Base-by-base conservation (phyloP, 2,797 vertebrate genomes). In the Scleropages formosus region DNA sequence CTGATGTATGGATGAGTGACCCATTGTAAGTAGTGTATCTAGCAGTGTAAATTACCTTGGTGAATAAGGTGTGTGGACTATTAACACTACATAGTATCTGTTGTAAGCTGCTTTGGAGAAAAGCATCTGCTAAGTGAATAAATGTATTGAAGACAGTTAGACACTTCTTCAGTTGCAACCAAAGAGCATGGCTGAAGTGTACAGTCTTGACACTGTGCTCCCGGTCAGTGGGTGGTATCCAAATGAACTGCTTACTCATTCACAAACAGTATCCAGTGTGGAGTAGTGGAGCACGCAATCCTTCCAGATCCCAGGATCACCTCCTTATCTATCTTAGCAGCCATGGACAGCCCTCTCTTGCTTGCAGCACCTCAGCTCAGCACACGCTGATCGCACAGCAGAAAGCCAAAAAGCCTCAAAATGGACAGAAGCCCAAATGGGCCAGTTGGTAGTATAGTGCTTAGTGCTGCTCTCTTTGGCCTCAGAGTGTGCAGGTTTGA, bases 171-270 rank as follows among this genome's bases (percentile, higher is more conserved):
- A 24, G n/a, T 67, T 13, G 44, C 31, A 47, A 39, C 46, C 64
- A 66, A 64, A 47, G 64, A 20, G 18, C 10, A 47, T 18, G 4
- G n/a, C 66, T 46, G 66, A 20, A 46, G n/a, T 66, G 16, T 3
- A 66, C 44, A 47, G 44, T 65, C n/a, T 20, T 49, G 44, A 47
- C 65, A 67, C 67, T 22, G 44, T 67, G 65, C 12, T 9, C 67
- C 65, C 22, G 47, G 67, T 47, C 65, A 67, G 44, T 49, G n/a
- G 65, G 12, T 46, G 65, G 46, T 20, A n/a, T 44, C 65, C 22
- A 11, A 20, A 39, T 44, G 67, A n/a, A 67, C 67, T 67, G 20
- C 65, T 46, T 65, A 67, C 65, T 67, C 65, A 67, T 65, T 47
- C 24, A 67, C 31, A 67, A 39, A 67, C 15, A 67, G 44, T 44